Evolutionary conservation across 2,888 invertebrate species (phyloP).

Genomic region (Taphrorychus bicolor): DNA sequence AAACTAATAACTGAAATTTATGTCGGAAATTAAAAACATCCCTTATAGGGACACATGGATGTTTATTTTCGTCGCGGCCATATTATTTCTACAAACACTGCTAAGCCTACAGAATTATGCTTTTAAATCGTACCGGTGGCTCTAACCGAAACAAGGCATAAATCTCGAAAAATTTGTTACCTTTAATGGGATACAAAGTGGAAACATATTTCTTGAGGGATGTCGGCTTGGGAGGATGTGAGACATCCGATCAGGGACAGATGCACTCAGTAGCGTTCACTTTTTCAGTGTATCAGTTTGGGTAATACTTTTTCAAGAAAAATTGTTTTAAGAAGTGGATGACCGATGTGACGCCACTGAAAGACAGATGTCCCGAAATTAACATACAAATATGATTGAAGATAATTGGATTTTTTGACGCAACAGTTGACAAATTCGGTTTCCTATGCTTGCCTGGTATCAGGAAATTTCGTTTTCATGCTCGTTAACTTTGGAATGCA

Average conservation of each 20-base stretch:
- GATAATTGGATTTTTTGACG: neutral
- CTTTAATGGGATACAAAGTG: slow-evolving; percentile 58
- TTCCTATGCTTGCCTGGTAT: neutral
- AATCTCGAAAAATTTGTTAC: slow-evolving; percentile 54
- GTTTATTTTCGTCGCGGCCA: slow-evolving; percentile 14
- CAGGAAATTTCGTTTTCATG: neutral
- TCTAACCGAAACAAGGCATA: slow-evolving; percentile 51
- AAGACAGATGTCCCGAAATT: neutral
- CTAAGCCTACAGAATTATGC: slow-evolving; percentile 17
- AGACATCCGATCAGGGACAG: slow-evolving; percentile 48
- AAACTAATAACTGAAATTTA: neutral
- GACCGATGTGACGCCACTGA: neutral
- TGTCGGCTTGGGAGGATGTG: slow-evolving; percentile 50
- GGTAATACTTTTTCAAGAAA: too few relatives aligned
- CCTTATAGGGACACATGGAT: slow-evolving; percentile 14
- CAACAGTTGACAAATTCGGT: slow-evolving; percentile 2
- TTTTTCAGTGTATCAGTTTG: neutral
- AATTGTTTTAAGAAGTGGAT: too few relatives aligned
- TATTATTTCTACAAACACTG: slow-evolving; percentile 23
- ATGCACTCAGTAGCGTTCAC: slow-evolving; percentile 15
- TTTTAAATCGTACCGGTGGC: slow-evolving; percentile 27
- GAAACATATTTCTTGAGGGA: slow-evolving; percentile 55
- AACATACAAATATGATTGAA: neutral
- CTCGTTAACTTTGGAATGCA: neutral
- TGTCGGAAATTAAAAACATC: slow-evolving; percentile 19